A percentile compares a stretch with the other conserved stretches of the same genome.
These are phyloP conservation scores for Hypolimnas misippus DNA, from an alignment of 2,888 invertebrate genomes.

Conservation along the genomic window DNA sequence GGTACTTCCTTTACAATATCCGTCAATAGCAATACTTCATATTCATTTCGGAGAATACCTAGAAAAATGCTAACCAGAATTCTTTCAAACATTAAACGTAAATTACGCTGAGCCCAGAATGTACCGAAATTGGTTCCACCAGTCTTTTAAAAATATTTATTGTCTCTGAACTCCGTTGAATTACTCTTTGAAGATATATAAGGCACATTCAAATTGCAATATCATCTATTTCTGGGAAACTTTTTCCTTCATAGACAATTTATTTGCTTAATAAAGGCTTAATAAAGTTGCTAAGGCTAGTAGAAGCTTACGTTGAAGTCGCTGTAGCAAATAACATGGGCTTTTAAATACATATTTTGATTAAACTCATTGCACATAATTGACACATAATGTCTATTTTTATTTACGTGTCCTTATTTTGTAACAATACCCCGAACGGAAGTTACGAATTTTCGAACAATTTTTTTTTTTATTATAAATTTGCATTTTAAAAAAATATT, in stretches of 20 bases:
- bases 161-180: slow-evolving; percentile 7
- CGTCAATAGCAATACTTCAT: too few relatives aligned
- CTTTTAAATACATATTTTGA: too few relatives aligned
- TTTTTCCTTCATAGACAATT: neutral
- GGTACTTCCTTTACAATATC: too few relatives aligned
- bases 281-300: neutral
- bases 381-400: too few relatives aligned
- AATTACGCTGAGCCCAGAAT: slow-evolving; percentile 16
- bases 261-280: neutral
- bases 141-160: slow-evolving; percentile 24
- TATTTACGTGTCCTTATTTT: too few relatives aligned
- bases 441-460: too few relatives aligned
- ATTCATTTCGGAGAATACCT: slow-evolving; percentile 3
- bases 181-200: slow-evolving; percentile 5
- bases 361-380: too few relatives aligned
- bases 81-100: slow-evolving; percentile 25
- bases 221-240: slow-evolving; percentile 1
- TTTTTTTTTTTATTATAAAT: too few relatives aligned
- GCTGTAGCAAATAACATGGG: too few relatives aligned
- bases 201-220: slow-evolving; percentile 1
- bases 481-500: too few relatives aligned
- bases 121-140: slow-evolving; percentile 17
- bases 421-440: too few relatives aligned
- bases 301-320: neutral
- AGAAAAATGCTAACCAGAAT: slow-evolving; percentile 7